Evolutionary conservation across 2,797 vertebrate species (phyloP), one percentile per base, ranked within the genome.

Genomic region (Mycteria americana): DNA sequence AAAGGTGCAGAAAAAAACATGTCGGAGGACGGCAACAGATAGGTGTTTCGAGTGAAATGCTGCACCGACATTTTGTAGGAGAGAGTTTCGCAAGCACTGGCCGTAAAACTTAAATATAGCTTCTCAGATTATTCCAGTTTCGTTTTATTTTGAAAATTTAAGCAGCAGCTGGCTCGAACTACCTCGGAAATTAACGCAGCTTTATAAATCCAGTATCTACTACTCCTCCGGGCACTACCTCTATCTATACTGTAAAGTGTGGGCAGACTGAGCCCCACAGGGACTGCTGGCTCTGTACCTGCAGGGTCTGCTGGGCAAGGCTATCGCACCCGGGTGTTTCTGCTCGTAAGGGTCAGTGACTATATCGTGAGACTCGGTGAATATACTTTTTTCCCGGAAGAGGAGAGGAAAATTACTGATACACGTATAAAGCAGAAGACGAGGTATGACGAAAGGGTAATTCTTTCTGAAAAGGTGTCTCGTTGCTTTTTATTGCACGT

Each of bases 61-160:
- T 67, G 53, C 62, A 62, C 86, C 70, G 80, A 89, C 91, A 91
- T 94, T 60, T 94, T 95, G 81, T 78, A 78, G 53, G 27, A 62
- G 69, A 74, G 31, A 13, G 50, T 92, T 96, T 78, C 35, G 54
- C 77, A 70, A 81, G 77, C 21, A 19, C 16, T 50, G 25, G 25
- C 62, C 16, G 1, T 25, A 56, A 88, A 91, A 84, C 18, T 72
- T 91, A 48, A 7, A 72, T 14, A 57, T 13, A 84, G 6, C 51
- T 64, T 56, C 21, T 74, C 31, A 16, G 18, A 67, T 84, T 60
- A 57, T 51, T 18, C 19, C 17, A 13, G 41, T 84, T 94, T 95
- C 94, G 89, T 94, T 97, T 92, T 81, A 81, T 60, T 84, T 85
- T n/a, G 8, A 81, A 92, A 41, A 84, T 18, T 43, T 11, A 30